Evolutionary conservation across 2,797 vertebrate genomes (phyloP).

Genomic region (Clarias fuscus): DNA sequence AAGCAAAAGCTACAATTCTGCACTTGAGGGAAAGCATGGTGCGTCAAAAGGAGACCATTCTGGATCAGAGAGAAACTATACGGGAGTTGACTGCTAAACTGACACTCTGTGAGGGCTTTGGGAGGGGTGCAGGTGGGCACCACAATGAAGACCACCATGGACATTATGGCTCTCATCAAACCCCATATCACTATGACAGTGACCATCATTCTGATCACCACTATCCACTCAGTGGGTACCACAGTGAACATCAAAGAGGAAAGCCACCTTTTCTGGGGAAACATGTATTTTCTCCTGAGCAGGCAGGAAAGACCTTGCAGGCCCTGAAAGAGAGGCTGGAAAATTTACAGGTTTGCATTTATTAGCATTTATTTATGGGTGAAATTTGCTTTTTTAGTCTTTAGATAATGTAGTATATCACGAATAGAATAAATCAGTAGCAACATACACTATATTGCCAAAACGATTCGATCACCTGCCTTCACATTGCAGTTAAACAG

Average conservation of each 20-base stretch:
- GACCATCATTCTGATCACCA: constrained; percentile 66
- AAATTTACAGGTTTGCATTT: constrained; percentile 74
- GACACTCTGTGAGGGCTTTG: constrained; percentile 78
- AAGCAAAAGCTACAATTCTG: constrained; percentile 81
- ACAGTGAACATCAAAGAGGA: constrained; percentile 62
- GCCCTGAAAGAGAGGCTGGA: constrained; percentile 80
- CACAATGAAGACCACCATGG: constrained; percentile 64
- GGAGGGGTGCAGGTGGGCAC: constrained; percentile 61
- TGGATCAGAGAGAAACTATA: constrained; percentile 83
- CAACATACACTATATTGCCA: too few species aligned
- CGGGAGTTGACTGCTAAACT: constrained; percentile 82
- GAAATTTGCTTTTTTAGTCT: neutral
- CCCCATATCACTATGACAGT: constrained; percentile 58
- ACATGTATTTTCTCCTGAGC: constrained; percentile 71
- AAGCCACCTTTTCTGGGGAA: constrained; percentile 63
- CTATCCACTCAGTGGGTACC: constrained; percentile 55
- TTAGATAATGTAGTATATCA: neutral
- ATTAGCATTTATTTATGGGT: neutral
- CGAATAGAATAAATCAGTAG: neutral
- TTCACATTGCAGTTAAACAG: too few species aligned
- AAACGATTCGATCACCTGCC: too few species aligned
- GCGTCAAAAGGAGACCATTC: constrained; percentile 81
- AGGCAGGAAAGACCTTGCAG: constrained; percentile 79
- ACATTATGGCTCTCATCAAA: constrained; percentile 48
- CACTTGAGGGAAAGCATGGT: constrained; percentile 82